Base-by-base conservation (phyloP, 2,888 invertebrate genomes). In the Congeria kusceri region DNA sequence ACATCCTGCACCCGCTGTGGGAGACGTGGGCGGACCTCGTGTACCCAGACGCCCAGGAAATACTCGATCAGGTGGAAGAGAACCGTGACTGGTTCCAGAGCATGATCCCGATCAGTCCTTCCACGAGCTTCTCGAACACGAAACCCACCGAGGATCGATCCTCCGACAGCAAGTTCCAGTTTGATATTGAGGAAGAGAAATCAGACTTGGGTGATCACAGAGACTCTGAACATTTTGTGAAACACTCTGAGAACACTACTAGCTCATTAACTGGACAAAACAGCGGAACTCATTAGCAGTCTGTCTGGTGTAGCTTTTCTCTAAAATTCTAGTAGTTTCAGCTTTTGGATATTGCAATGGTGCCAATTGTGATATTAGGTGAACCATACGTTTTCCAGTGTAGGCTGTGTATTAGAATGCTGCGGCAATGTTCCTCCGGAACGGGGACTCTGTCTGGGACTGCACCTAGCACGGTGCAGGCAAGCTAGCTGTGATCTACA, bases 1-100 rank as follows among this genome's bases (percentile, higher is more conserved):
- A 99, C 94, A 99, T 99, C 93, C 99, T 99, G 53, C 99, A 99
- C 94, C 99, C 99, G 1, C 95, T 99, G 81, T 99, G 99, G 98
- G 99, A 99, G 94, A 99, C 99, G 67, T 99, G 99, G 99, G 99
- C 98, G 15, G 99, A 99, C 94, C 95, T 99, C 84, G 99, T 99
- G 62, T 98, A 99, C 94, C 99, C 99, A 2, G 99, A 99, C 93
- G 99, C 99, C 64, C 99, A 99, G 94, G 97, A 98, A 87, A 99
- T 99, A 91, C 95, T 99, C 86, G 99, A 99, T 94, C 98, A 98
- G 64, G 95, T 99, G 91, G 99, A 99, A 94, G 98, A 99, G 94
- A 99, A 99, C 94, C 96, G 99, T 88, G 98, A 99, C 94, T 99
- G 98, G 96, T 98, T 97, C 94, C 97, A 97, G 93, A 93, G 93